phyloP scores from a whole-genome alignment of 2,113 vertebrate genomes.

The Apus apus region DNA sequence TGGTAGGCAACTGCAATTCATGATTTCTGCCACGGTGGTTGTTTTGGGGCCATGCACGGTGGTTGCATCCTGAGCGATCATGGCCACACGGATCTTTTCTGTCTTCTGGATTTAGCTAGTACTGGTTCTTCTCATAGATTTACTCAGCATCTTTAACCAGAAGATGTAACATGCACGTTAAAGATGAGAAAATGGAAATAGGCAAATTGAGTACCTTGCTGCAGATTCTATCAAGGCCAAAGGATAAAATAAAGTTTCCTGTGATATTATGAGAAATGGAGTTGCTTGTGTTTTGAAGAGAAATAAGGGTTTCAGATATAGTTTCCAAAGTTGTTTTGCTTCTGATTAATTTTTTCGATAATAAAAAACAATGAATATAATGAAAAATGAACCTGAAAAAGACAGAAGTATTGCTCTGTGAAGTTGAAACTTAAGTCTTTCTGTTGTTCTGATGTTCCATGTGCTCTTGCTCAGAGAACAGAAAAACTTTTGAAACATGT shows the following conservation, averaged over 20 bases:
- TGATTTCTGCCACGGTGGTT: not conserved
- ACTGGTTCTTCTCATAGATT: not conserved
- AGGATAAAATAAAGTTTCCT: not conserved
- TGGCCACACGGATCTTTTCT: accelerated
- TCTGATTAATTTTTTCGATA: not conserved
- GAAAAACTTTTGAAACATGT: not conserved
- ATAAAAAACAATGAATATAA: not conserved
- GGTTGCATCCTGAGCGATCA: not conserved
- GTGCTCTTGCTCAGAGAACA: not conserved
- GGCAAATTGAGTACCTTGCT: not conserved
- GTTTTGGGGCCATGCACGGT: not conserved
- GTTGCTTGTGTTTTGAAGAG: not conserved
- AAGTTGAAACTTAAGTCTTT: not conserved
- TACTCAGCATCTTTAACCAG: not conserved
- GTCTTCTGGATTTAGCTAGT: not conserved
- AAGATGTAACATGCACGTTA: not conserved
- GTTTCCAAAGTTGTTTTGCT: not conserved
- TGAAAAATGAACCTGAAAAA: not conserved
- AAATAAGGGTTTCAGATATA: not conserved
- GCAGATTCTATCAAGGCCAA: not conserved
- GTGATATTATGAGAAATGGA: not conserved
- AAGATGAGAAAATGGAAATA: not conserved
- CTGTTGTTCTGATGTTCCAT: not conserved
- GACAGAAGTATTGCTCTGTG: not conserved
- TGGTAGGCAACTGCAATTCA: conserved; percentile 12